Base-by-base conservation (phyloP, 2,797 vertebrate species). In the Falco novaeseelandiae region DNA sequence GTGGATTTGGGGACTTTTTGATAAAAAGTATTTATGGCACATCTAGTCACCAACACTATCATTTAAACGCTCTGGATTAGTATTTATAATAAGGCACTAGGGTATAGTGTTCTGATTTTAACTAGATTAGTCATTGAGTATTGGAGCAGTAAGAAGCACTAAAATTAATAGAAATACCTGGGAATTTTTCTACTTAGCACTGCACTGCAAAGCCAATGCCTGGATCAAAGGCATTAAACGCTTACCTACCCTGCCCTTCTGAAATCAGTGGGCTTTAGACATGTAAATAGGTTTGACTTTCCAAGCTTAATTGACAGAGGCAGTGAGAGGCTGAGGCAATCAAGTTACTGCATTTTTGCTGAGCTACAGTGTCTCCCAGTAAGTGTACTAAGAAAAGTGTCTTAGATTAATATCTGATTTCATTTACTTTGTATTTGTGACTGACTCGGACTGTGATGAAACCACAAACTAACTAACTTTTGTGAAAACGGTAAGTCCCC, bases 1-100 rank as follows among this genome's bases (percentile, higher is more conserved):
- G 69, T 73, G 65, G 40, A 30, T 96, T 92, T 85, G 65, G 48
- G 36, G 51, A 38, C 58, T n/a, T 96, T 97, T 95, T 61, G 23
- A 86, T 76, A 42, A 49, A 57, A 79, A 67, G 66, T 78, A 42
- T 87, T 92, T 81, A 51, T 87, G 71, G 26, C 54, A n/a, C 21
- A 54, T 63, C 63, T 61, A 67, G 74, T 92, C 42, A 10, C 67
- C 89, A 80, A 23, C 14, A 14, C 29, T 72, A 19, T 81, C 52
- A 78, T 71, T 77, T 96, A 66, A 87, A 74, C 69, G 67, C 38
- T 70, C 76, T 54, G 19, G 12, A 54, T 85, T 71, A 42, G 20
- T 81, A 54, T 74, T 93, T 93, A 40, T 74, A 76, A 32, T 34
- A 74, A 67, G 16, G 5, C 59, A 71, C 32, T 73, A 67, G 63